Evolutionary conservation across 1,140 invertebrate genomes (phyloP).

Genomic region (Microvelia longipes): DNA sequence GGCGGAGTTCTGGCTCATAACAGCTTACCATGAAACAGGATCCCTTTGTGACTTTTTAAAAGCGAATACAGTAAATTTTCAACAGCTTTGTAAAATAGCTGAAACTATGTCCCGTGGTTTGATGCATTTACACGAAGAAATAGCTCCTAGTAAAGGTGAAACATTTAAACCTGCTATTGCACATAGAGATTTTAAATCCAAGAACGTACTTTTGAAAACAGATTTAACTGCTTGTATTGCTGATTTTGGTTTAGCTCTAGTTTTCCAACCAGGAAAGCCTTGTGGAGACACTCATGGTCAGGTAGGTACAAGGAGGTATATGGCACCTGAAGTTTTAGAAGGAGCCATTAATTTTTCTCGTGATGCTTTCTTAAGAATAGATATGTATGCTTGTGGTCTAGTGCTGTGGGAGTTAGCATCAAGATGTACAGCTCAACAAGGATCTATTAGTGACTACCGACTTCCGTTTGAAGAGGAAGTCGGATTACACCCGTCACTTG

Average conservation of each 20-base stretch:
- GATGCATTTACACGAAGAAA: conserved; percentile 85
- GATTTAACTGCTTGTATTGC: conserved; percentile 92
- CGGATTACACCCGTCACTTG: conserved; percentile 80
- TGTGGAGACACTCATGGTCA: conserved; percentile 80
- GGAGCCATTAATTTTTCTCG: conserved; percentile 93
- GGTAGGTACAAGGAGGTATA: conserved; percentile 84
- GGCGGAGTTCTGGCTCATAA: conserved; percentile 87
- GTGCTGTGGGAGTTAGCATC: conserved; percentile 95
- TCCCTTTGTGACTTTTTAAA: conserved; percentile 92
- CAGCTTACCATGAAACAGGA: conserved; percentile 83
- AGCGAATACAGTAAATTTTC: conserved; percentile 73
- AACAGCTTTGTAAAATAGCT: conserved; percentile 71
- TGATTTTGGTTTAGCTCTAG: conserved; percentile 90
- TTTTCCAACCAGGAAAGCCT: conserved; percentile 74
- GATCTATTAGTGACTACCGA: conserved; percentile 64
- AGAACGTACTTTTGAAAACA: conserved; percentile 86
- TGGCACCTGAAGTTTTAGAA: conserved; percentile 96
- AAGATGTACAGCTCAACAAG: conserved; percentile 53
- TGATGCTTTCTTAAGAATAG: conserved; percentile 90
- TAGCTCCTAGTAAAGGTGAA: conserved; percentile 44
- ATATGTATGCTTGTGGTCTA: conserved; percentile 94
- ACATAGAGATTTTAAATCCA: conserved; percentile 96
- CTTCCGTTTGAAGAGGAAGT: conserved; percentile 91
- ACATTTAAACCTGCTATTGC: conserved; percentile 83
- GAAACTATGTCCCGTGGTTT: conserved; percentile 79